Evolutionary conservation across 2,113 vertebrate genomes (phyloP), one percentile per base, ranked within the genome.

Genomic region (Pteronura brasiliensis): DNA sequence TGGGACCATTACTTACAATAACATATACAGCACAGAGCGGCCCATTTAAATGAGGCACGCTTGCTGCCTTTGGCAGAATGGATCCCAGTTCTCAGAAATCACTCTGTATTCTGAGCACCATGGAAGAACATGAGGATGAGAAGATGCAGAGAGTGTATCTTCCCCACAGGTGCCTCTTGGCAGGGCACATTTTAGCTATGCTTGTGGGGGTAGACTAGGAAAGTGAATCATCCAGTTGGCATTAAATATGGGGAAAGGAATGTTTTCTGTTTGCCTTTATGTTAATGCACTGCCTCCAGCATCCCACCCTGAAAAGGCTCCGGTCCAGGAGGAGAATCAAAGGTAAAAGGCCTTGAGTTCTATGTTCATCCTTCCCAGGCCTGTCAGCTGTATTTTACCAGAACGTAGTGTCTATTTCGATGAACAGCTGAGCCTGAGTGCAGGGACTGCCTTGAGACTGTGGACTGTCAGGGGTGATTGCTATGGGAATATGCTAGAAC

Each of bases 1-100:
- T 96, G 84, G 95, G 77, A 7, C 1, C 15, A 12, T 96, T 92
- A 42, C 88, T 95, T 96, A 95, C 25, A 80, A 76, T 61, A 89
- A 97, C 47, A 71, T 52, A 39, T n/a, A 57, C 61, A 13, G 17
- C 23, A 34, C 21, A 44, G 89, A 47, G 69, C 59, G 47, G n/a
- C 63, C 92, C 71, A 3, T 80, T 93, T 96, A 69, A 87, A 79
- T 44, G 77, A 96, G 84, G 44, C 84, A 13, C 18, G 57, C 29
- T 4, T 55, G 63, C 85, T 80, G 8, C 15, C 52, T n/a, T 34
- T 3, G 72, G 71, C 67, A 63, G 89, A 89, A 92, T 61, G 79
- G 69, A 18, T 83, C 57, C 23, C 0, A 9, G 81, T 84, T 88
- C 55, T 18, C 42, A 23, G 25, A 65, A 90, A 63, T 88, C n/a